A percentile compares a stretch with the other conserved stretches of the same genome.
Evolutionary conservation across 1,140 invertebrate genomes (phyloP).

Genomic region (Leptinotarsa texana): DNA sequence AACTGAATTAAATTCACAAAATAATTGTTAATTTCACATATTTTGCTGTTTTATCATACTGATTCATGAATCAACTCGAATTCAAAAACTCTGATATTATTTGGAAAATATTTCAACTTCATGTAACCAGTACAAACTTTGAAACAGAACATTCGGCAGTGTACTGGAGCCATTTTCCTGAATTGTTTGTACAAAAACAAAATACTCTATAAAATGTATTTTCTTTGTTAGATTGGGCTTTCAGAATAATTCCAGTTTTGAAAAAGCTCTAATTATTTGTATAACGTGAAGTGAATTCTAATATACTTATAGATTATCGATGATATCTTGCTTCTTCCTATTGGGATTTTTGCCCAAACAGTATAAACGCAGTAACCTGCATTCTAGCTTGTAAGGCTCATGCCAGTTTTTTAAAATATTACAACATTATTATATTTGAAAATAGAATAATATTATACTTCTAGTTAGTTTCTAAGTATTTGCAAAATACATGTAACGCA

Average conservation of each 20-base stretch:
- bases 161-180: background rate
- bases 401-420: constrained; percentile 50
- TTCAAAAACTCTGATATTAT: no score
- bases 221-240: constrained; percentile 13
- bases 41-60: no score
- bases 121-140: no score
- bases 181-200: constrained; percentile 17
- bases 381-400: constrained; percentile 49
- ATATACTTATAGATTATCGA: constrained; percentile 27
- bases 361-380: constrained; percentile 33
- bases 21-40: no score
- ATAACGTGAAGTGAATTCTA: constrained; percentile 33
- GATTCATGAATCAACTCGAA: no score
- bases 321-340: constrained; percentile 43
- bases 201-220: constrained; percentile 16
- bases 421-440: constrained; percentile 44
- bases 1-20: no score
- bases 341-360: constrained; percentile 31
- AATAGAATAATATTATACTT: constrained; percentile 45
- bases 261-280: constrained; percentile 30
- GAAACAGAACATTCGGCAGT: background rate
- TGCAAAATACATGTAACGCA: constrained; percentile 47
- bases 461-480: constrained; percentile 50
- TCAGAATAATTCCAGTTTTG: constrained; percentile 11
- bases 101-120: no score